Base-by-base conservation (phyloP, 1,140 invertebrate species). In the Sesamia nonagrioides region DNA sequence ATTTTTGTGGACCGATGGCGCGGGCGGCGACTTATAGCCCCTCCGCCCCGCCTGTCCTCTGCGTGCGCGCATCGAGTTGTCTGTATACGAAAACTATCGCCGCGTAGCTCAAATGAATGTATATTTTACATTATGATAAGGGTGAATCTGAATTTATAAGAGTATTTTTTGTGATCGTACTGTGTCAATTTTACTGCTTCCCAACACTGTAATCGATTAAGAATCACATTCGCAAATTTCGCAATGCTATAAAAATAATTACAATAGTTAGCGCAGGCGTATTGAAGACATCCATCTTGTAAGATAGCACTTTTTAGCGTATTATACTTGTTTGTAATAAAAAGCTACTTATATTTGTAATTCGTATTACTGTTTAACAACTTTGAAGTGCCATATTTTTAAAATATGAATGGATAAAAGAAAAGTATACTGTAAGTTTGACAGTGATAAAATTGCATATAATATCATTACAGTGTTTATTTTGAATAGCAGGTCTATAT, bases 71-170 rank as follows among this genome's bases (percentile, higher is more conserved):
- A 63, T 69, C 42, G 18, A 69, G 48, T 69, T 11, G 33, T 68
- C 54, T 56, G 75, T 69, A 40, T 58, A 71, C 76, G 56, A 78
- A 58, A 71, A 71, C 40, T 78, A 75, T 61, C 79, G 68, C 74
- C 56, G 77, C 72, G 63, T 79, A 89, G 89, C 88, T 92, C 88
- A 88, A 90, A 87, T 83, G 82, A 79, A 88, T 88, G 85, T 85
- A 86, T 86, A 82, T 83, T 85, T 87, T 90, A 91, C 84, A 82
- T 79, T 79, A 80, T 74, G 77, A 79, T 90, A 88, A 89, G 86
- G 78, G 88, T 87, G 86, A 91, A 89, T 91, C 89, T 89, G 91
- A 92, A 91, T 91, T 89, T 91, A 85, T 90, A 89, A 80, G 78
- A 88, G 66, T 84, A 82, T 86, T 91, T 88, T 88, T 88, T 89